phyloP scores from a whole-genome alignment of 1,140 invertebrate species.

The Aradophagus sp. region DNA sequence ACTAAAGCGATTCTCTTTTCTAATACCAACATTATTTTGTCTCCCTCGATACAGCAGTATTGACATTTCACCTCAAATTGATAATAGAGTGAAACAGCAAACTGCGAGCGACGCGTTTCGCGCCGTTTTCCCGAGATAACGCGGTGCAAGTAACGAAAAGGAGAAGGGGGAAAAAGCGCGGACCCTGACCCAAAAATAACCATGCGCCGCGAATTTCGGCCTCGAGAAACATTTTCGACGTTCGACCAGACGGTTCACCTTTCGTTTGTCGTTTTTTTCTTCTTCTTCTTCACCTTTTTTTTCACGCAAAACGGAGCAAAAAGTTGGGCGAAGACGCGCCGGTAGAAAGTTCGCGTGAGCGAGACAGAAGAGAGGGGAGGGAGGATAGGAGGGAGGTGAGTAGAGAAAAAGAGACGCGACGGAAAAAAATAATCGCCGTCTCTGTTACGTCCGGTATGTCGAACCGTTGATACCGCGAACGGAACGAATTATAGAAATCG shows the following conservation, averaged over 20 bases:
- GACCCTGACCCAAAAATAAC: constrained; percentile 62
- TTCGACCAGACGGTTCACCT: constrained; percentile 45
- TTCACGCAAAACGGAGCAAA: constrained; percentile 29
- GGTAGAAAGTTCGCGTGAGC: constrained; percentile 26
- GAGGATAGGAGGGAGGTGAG: too few species aligned
- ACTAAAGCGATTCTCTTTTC: too few species aligned
- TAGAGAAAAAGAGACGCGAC: constrained; percentile 6
- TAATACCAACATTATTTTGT: too few species aligned
- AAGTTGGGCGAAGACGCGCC: constrained; percentile 5
- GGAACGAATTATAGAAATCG: constrained; percentile 15
- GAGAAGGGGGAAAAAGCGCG: constrained; percentile 26
- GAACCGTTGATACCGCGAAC: constrained; percentile 19
- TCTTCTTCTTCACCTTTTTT: too few species aligned
- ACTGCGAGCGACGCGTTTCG: constrained; percentile 11
- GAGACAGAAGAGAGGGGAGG: neutral
- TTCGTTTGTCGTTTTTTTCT: constrained; percentile 28
- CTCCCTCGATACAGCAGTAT: too few species aligned
- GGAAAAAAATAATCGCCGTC: constrained; percentile 37
- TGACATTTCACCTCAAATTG: too few species aligned
- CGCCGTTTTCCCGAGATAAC: too few species aligned
- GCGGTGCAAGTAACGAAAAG: too few species aligned
- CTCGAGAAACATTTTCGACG: too few species aligned
- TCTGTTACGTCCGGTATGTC: constrained; percentile 30
- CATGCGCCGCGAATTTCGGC: constrained; percentile 46
- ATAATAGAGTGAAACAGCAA: too few species aligned